A percentile compares a stretch with the other conserved stretches of the same genome.
Evolutionary conservation across 2,888 invertebrate genomes (phyloP).

Genomic region (Ormia ochracea): DNA sequence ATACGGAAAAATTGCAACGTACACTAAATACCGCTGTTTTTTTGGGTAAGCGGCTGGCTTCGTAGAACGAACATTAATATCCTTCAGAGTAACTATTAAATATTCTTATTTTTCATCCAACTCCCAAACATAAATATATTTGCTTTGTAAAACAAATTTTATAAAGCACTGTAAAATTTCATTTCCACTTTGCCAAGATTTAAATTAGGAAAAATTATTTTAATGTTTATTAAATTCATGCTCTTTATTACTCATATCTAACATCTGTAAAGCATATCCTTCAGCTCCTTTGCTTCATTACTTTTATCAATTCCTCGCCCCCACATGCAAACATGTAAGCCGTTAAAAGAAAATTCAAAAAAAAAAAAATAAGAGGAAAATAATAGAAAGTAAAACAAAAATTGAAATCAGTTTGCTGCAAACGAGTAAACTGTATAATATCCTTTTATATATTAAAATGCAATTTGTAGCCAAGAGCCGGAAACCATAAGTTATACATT

Average conservation of each 20-base stretch:
- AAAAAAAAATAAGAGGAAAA: too few species aligned
- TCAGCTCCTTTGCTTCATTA: not conserved
- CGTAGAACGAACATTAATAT: too few species aligned
- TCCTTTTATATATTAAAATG: slow-evolving; percentile 55
- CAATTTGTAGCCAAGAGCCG: slow-evolving; percentile 60
- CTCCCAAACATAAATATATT: too few species aligned
- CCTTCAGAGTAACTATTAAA: too few species aligned
- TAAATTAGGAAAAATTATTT: not conserved
- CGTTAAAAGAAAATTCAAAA: not conserved
- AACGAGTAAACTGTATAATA: slow-evolving; percentile 48
- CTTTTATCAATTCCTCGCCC: not conserved
- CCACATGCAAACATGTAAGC: not conserved
- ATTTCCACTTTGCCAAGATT: not conserved
- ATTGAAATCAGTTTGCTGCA: slow-evolving; percentile 40
- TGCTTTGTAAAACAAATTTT: too few species aligned
- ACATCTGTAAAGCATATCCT: not conserved
- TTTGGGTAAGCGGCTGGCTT: too few species aligned
- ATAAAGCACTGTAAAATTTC: not conserved
- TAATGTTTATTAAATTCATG: not conserved
- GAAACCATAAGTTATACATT: slow-evolving; percentile 58
- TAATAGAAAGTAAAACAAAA: not conserved
- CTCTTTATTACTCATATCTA: not conserved
- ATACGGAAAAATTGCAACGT: too few species aligned
- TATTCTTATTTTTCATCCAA: too few species aligned
- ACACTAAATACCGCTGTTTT: too few species aligned